Conservation (phyloP, 2,888 invertebrate genomes). For the Asteroscopus sphinx region DNA sequence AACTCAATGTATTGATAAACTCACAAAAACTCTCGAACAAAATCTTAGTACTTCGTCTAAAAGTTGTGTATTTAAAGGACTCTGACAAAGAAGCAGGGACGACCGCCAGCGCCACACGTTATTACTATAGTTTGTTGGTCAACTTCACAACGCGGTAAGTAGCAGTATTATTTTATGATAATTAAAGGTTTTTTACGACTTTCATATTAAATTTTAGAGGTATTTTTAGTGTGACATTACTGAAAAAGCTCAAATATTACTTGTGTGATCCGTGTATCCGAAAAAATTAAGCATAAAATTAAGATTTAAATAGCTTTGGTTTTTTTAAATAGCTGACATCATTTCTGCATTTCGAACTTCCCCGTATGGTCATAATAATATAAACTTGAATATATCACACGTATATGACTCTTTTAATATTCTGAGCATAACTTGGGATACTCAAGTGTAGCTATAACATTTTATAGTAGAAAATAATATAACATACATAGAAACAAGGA, state of each 20-base stretch:
- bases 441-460: slow-evolving; percentile 11
- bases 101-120: slow-evolving; percentile 33
- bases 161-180: background rate
- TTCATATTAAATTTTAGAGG: no score
- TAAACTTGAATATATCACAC: slow-evolving; percentile 13
- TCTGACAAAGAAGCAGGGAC: slow-evolving; percentile 20
- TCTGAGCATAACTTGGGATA: slow-evolving; percentile 7
- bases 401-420: slow-evolving; percentile 22
- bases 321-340: background rate
- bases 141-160: slow-evolving; percentile 30
- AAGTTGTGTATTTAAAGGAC: slow-evolving; percentile 34
- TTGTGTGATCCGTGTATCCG: no score
- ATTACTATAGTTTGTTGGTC: slow-evolving; percentile 36
- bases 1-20: slow-evolving; percentile 8
- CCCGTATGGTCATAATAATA: background rate
- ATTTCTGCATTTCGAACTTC: background rate
- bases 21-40: slow-evolving; percentile 11
- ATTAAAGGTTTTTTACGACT: no score
- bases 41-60: slow-evolving; percentile 13
- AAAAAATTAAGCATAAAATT: no score
- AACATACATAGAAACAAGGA: no score
- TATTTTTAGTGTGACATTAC: no score
- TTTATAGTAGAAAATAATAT: slow-evolving; percentile 10
- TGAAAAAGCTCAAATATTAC: no score
- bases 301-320: background rate